Base-by-base conservation (phyloP, 2,888 invertebrate species). In the Melinaea menophilus region DNA sequence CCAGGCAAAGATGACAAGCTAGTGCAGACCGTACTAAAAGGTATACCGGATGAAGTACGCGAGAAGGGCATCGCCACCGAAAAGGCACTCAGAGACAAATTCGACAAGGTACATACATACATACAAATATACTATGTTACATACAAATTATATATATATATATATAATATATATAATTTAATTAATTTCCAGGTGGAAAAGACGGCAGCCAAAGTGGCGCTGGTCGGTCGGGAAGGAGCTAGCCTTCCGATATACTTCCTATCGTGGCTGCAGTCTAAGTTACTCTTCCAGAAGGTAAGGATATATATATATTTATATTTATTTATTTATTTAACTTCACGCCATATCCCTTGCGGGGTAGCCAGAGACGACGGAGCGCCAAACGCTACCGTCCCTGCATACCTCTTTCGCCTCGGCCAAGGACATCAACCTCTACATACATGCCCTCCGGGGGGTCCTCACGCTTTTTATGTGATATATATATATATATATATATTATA, bases 191-290 rank as follows among this genome's bases (percentile, higher is more conserved):
- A 93, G 92, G 94, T 97, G 73, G 96, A 96, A 78, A 91, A 93
- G 64, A 93, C 96, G 9, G 97, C 98, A 3, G 92, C 94, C 64
- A 94, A 95, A 71, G 93, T 99, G 60, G 98, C 98, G 0, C 82
- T 98, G 70, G 93, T 99, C 2, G 97, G 97, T 0, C 96, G 95
- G 63, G 93, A 94, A 13, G 98, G 98, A n/a, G 97, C 95, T n/a
- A 91, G 94, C 0, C 84, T 98, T 59, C 95, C 95, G 0, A 86
- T 95, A 9, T 97, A 97, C 86, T 88, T 98, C 73, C 86, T 98
- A 12, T 98, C 98, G 2, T 98, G 95, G 90, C 79, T 99, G 51
- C 98, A 98, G 83, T 97, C 97, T n/a, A 84, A 96, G 70, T 89
- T 99, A 63, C 91, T 97, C 55, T 91, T 96, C 73, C 93, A 93